Evolutionary conservation across 2,113 vertebrate genomes (phyloP).

Genomic region (Panurus biarmicus): DNA sequence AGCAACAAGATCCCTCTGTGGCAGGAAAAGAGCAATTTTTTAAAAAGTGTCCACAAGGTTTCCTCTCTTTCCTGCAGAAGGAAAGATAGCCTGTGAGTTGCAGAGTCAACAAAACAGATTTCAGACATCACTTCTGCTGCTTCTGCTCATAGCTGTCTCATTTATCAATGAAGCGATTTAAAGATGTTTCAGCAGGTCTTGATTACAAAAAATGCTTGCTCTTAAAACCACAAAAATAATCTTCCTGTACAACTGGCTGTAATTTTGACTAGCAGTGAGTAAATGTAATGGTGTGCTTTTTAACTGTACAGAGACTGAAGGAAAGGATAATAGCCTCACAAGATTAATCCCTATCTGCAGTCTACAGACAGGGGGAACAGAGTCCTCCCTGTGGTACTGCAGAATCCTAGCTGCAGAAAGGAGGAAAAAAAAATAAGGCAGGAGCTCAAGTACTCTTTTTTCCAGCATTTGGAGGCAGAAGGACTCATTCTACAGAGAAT

Average conservation of each 20-base stretch:
- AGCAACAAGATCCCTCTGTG: not conserved
- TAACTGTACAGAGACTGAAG: not conserved
- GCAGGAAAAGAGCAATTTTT: not conserved
- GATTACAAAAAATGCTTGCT: not conserved
- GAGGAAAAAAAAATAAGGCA: not conserved
- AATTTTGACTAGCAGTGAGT: not conserved
- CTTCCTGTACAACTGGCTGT: not conserved
- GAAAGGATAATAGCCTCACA: not conserved
- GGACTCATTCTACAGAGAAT: not conserved
- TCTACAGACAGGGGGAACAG: not conserved
- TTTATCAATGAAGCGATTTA: not conserved
- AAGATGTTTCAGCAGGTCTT: conserved; percentile 2
- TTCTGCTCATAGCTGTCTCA: not conserved
- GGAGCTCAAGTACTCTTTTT: not conserved
- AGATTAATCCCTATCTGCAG: conserved; percentile 1
- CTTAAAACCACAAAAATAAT: not conserved
- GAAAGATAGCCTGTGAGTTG: not conserved
- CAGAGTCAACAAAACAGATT: conserved; percentile 5
- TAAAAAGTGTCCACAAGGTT: not conserved
- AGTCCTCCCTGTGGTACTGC: not conserved
- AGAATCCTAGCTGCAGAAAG: not conserved
- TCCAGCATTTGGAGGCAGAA: not conserved
- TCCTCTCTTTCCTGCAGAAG: not conserved
- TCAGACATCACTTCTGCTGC: not conserved
- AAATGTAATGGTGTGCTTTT: not conserved